phyloP scores from a whole-genome alignment of 2,888 invertebrate genomes.

The Rhagium mordax region DNA sequence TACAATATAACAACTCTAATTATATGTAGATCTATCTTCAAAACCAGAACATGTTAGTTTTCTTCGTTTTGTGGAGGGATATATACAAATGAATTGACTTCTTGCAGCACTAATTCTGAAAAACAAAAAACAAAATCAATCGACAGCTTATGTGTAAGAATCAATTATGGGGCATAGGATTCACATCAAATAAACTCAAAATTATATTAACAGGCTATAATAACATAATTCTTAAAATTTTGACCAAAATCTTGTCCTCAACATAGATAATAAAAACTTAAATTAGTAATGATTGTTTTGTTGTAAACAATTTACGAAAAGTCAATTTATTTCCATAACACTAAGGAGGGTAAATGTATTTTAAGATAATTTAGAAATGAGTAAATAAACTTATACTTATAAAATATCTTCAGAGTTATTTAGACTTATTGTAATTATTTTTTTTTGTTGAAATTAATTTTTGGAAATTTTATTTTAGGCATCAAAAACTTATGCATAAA shows the following conservation, averaged over 20 bases:
- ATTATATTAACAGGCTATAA: not conserved
- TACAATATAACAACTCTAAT: constrained; percentile 46
- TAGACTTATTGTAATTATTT: not conserved
- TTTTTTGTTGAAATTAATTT: not conserved
- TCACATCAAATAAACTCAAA: too few species aligned
- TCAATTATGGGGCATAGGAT: too few species aligned
- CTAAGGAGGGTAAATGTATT: constrained; percentile 9
- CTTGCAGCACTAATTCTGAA: constrained; percentile 86
- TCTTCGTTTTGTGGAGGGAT: constrained; percentile 73
- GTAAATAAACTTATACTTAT: not conserved
- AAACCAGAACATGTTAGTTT: constrained; percentile 35
- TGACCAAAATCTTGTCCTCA: too few species aligned
- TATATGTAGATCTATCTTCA: constrained; percentile 40
- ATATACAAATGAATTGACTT: constrained; percentile 81
- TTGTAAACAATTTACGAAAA: not conserved
- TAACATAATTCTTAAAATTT: too few species aligned
- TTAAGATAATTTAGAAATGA: not conserved
- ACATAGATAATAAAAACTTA: too few species aligned
- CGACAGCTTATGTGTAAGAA: too few species aligned
- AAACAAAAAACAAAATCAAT: constrained; percentile 54
- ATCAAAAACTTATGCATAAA: not conserved
- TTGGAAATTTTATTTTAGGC: not conserved
- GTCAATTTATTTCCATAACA: not conserved
- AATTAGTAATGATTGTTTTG: too few species aligned
- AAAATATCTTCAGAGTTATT: not conserved